Evolutionary conservation across 2,888 invertebrate species (phyloP).

Genomic region (Acutogordius australiensis): DNA sequence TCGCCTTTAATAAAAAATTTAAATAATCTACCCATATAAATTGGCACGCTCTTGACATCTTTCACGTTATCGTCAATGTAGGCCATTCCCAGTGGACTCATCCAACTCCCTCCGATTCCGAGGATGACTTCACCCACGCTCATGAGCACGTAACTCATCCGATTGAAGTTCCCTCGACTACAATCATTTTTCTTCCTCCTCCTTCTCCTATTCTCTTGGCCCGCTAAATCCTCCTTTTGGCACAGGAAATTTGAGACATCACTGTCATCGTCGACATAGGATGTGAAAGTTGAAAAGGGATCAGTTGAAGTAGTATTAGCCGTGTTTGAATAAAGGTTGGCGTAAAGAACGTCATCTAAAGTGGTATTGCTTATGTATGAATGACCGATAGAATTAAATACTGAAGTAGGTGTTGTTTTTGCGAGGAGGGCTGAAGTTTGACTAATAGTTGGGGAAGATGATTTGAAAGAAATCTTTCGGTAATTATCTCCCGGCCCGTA

Average conservation of each 20-base stretch:
- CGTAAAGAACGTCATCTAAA: too few species aligned
- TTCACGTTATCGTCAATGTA: slow-evolving; percentile 10
- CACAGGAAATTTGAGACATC: background rate
- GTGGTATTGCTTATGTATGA: background rate
- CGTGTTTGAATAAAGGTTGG: too few species aligned
- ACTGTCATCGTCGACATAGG: background rate
- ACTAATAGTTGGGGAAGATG: background rate
- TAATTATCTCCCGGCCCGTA: background rate
- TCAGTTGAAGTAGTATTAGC: background rate
- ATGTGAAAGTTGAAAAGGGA: background rate
- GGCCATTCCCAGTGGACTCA: slow-evolving; percentile 1
- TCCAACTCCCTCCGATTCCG: slow-evolving; percentile 5
- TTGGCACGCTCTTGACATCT: background rate
- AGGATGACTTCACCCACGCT: background rate
- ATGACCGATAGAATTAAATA: background rate
- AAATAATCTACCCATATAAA: slow-evolving; percentile 6
- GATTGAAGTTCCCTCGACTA: background rate
- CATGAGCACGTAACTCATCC: background rate
- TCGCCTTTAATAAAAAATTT: too few species aligned
- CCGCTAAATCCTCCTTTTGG: background rate
- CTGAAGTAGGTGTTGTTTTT: background rate
- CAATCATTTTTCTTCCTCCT: background rate
- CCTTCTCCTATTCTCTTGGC: too few species aligned
- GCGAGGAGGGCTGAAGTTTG: background rate
- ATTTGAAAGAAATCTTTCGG: background rate